Evolutionary conservation across 2,113 vertebrate species (phyloP).

Genomic region (Leiothrix lutea): DNA sequence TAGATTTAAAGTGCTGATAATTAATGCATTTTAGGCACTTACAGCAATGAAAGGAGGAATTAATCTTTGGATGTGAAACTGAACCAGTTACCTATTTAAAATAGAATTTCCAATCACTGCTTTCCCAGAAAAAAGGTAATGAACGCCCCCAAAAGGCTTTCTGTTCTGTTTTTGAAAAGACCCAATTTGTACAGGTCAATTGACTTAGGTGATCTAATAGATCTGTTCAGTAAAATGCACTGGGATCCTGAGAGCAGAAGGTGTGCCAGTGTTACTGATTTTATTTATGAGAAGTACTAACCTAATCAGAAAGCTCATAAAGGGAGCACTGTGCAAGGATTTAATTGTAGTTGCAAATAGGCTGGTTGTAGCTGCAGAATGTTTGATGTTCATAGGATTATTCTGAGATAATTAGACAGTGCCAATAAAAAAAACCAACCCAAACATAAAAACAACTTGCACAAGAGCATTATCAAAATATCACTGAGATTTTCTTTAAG

Average conservation of each 20-base stretch:
- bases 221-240: neutral
- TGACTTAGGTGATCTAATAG: neutral
- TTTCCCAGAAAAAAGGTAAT: neutral
- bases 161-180: neutral
- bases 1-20: neutral
- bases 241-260: neutral
- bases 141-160: neutral
- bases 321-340: fast-evolving
- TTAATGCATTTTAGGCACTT: neutral
- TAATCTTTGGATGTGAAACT: neutral
- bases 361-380: neutral
- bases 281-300: neutral
- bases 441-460: neutral
- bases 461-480: neutral
- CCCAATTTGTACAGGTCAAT: neutral
- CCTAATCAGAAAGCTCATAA: neutral
- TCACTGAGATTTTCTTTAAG: neutral
- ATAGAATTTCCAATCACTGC: neutral
- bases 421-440: neutral
- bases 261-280: neutral
- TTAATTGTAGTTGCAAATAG: neutral
- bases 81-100: neutral
- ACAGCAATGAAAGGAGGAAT: neutral
- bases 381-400: neutral
- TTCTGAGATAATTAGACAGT: neutral